phyloP scores from a whole-genome alignment of 2,888 invertebrate species.

The Drosophila pegasa region DNA sequence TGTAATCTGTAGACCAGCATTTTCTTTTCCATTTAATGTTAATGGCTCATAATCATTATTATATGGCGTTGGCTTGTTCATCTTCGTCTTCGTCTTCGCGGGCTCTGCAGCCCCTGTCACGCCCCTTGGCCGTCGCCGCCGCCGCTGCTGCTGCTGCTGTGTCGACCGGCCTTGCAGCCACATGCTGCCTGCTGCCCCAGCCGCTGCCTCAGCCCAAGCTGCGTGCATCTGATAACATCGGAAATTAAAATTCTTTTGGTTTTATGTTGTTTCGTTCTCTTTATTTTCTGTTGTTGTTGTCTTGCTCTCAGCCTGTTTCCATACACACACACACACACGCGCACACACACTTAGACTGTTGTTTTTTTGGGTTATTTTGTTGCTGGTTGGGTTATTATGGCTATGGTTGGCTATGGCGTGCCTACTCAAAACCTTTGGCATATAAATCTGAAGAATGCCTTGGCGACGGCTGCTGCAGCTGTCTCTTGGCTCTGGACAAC shows the following conservation, averaged over 20 bases:
- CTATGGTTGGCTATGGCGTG: conserved; percentile 58
- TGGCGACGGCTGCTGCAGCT: conserved; percentile 48
- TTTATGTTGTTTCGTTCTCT: conserved; percentile 70
- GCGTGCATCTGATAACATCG: conserved; percentile 82
- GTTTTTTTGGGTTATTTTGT: conserved; percentile 69
- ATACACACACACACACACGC: conserved; percentile 44
- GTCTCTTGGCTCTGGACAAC: conserved; percentile 27
- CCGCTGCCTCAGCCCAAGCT: conserved; percentile 55
- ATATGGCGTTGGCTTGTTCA: conserved; percentile 80
- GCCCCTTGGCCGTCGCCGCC: too few relatives aligned
- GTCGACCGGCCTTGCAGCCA: conserved; percentile 70
- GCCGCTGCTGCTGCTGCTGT: conserved; percentile 15
- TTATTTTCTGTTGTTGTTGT: conserved; percentile 37
- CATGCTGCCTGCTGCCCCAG: conserved; percentile 43
- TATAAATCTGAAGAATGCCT: conserved; percentile 79
- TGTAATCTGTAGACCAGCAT: conserved; percentile 80
- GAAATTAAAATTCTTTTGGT: conserved; percentile 83
- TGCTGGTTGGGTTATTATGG: conserved; percentile 57
- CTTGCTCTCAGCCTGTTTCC: conserved; percentile 52
- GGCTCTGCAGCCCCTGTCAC: conserved; percentile 29
- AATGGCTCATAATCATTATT: conserved; percentile 81
- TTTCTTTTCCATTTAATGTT: conserved; percentile 82
- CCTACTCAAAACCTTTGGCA: conserved; percentile 72
- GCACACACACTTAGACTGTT: conserved; percentile 31
- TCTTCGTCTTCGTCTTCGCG: conserved; percentile 57